Percentiles rank a stretch among this genome's conserved stretches.
phyloP scores from a whole-genome alignment of 2,888 invertebrate species.

The Rhodophaea formosa region DNA sequence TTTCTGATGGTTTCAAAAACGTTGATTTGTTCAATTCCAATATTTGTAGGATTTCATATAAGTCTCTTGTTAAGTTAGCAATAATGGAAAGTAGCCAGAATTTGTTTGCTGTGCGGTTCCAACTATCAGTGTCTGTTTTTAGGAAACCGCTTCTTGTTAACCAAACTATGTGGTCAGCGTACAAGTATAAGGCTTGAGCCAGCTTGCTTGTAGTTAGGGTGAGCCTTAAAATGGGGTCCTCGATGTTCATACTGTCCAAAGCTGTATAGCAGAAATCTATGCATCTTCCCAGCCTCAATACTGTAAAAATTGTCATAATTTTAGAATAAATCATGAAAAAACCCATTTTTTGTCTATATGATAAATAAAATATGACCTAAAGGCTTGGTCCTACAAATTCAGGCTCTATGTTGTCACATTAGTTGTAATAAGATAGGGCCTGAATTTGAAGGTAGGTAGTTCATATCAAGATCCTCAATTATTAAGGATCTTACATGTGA shows the following conservation, averaged over 20 bases:
- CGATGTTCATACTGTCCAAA: conserved; percentile 85
- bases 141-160: conserved; percentile 87
- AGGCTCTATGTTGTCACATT: too few species aligned
- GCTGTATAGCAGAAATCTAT: conserved; percentile 90
- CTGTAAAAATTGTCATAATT: conserved; percentile 75
- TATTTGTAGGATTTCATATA: conserved; percentile 89
- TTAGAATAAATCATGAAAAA: too few species aligned
- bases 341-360: too few species aligned
- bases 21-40: conserved; percentile 72
- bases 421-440: too few species aligned
- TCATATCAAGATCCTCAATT: too few species aligned
- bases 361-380: too few species aligned
- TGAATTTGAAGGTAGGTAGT: too few species aligned
- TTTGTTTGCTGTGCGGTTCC: conserved; percentile 87
- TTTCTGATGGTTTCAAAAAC: conserved; percentile 66
- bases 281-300: conserved; percentile 92
- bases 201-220: conserved; percentile 90
- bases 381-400: too few species aligned
- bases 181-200: conserved; percentile 88
- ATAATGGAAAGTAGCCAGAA: conserved; percentile 93
- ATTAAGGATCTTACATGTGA: too few species aligned
- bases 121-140: conserved; percentile 86
- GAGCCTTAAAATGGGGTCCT: conserved; percentile 85
- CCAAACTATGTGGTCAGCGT: conserved; percentile 94
- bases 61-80: conserved; percentile 89